Base-by-base conservation (phyloP, 1,140 invertebrate species). In the Drosophila pachea region DNA sequence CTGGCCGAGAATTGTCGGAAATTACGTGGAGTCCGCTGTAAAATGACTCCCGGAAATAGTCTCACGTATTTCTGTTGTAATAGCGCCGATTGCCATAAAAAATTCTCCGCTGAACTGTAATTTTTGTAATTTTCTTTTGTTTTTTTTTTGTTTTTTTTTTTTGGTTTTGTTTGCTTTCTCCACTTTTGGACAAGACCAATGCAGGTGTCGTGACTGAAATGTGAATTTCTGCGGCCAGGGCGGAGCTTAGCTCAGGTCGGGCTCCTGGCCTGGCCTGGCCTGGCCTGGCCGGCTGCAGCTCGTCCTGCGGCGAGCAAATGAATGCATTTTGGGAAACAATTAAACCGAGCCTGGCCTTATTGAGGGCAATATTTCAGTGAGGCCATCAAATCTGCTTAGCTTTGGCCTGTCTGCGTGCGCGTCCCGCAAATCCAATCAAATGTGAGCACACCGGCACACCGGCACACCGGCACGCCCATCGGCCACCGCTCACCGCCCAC, bases 391-490 rank as follows among this genome's bases (percentile, higher is more conserved):
- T 45, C 7, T 53, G 36, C 53, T 7, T 54, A 22, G 29, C 32
- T 45, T 32, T 9, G 43, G 61, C 45, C 64, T 58, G 42, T 22
- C 22, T 22, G 22, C 22, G 22, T 3, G 31, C 14, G 36, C 42
- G 14, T 42, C 6, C 40, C 47, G 48, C 55, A 60, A 72, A 72
- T 72, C 68, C 64, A 72, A 72, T 72, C 68, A 72, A 72, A 68
- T 61, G 56, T 61, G 55, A 71, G 50, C 68, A 47, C 42, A 47
- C 49, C 55, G 65, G 56, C 49, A 54, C 52, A n/a, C 29, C 32
- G 50, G 33, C 16, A 16, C 36, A 33, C 49, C 14, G 35, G 16
- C 16, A 6, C n/a, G 12, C 40, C 12, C 40, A 5, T 5, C 11
- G 6, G 8, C 29, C 22, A 48, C 11, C 5, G 29, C 69, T 54